These are phyloP conservation scores for Cryptotis parvus DNA, from an alignment of 2,113 vertebrate species.

Conservation along the genomic window DNA sequence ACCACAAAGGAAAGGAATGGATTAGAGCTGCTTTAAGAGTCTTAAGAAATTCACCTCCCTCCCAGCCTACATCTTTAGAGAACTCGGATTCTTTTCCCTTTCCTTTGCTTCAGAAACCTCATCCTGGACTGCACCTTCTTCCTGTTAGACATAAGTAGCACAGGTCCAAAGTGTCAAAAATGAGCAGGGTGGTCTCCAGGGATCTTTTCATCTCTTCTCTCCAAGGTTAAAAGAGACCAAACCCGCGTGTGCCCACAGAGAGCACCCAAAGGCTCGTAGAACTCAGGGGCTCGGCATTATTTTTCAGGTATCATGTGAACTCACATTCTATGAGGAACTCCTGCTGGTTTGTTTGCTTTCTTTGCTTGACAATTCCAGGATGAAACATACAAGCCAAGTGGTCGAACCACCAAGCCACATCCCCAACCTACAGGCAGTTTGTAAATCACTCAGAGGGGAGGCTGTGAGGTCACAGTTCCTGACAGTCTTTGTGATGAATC, in stretches of 20 bases:
- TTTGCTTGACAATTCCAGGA: not conserved
- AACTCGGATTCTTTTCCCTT: not conserved
- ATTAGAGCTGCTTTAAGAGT: not conserved
- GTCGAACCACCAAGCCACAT: no score
- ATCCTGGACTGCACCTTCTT: not conserved
- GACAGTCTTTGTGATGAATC: no score
- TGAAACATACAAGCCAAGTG: no score
- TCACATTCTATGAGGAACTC: not conserved
- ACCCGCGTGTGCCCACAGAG: accelerated
- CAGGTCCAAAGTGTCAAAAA: not conserved
- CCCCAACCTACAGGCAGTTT: no score
- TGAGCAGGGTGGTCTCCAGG: accelerated
- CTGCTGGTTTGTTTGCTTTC: not conserved
- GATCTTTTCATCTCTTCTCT: not conserved
- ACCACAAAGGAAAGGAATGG: not conserved
- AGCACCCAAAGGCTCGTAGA: not conserved
- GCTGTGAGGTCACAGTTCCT: no score
- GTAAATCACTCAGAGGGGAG: no score
- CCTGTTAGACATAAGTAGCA: not conserved
- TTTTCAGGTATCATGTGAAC: not conserved
- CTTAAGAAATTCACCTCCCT: not conserved
- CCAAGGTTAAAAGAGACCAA: not conserved
- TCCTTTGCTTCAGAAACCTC: not conserved
- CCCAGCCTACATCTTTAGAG: not conserved
- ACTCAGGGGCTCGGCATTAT: not conserved